Conservation (phyloP, 2,113 vertebrate genomes). For the Cynopterus brachyotis region DNA sequence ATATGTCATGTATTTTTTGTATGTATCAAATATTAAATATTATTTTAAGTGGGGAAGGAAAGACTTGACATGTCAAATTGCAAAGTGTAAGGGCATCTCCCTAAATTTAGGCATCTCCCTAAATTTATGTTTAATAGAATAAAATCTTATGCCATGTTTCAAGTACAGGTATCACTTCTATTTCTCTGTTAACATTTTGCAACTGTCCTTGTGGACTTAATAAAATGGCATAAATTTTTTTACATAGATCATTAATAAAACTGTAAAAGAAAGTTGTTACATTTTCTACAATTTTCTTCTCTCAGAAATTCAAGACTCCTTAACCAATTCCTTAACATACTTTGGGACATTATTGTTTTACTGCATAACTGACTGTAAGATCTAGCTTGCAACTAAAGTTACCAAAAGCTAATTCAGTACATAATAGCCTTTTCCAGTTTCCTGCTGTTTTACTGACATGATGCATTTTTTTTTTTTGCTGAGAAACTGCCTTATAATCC, state of each 20-base stretch:
- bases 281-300: not conserved
- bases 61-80: not conserved
- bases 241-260: not conserved
- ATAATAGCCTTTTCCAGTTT: not conserved
- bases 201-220: not conserved
- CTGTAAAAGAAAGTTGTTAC: not conserved
- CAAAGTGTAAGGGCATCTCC: not conserved
- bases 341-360: not conserved
- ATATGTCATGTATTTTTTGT: not conserved
- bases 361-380: not conserved
- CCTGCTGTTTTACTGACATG: not conserved
- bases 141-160: not conserved
- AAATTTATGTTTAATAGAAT: not conserved
- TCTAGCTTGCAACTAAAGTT: not conserved
- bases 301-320: not conserved
- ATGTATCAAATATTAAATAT: not conserved
- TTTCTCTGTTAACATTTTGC: not conserved
- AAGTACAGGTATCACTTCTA: not conserved
- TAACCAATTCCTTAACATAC: not conserved
- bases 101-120: not conserved
- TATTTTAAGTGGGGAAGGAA: not conserved
- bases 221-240: not conserved
- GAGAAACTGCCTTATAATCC: not conserved
- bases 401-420: not conserved
- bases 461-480: not conserved